Evolutionary conservation across 2,113 vertebrate genomes (phyloP), one percentile per base, ranked within the genome.

Genomic region (Platysteira castanea): DNA sequence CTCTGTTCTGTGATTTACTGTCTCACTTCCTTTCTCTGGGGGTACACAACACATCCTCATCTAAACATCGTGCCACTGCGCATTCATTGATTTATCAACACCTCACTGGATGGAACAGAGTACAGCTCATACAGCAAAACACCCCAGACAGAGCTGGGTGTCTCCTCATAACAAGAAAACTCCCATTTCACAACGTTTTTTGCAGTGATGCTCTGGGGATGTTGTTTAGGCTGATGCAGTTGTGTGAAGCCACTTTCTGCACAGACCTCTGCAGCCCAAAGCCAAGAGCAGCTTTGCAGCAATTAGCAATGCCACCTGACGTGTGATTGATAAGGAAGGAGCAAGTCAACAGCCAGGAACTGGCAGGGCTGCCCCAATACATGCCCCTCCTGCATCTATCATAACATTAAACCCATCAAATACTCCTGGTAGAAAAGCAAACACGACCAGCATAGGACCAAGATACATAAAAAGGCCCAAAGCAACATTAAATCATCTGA

Each of bases 401-500:
- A 87, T 1, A 47, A 61, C 80, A 56, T 60, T 90, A 90, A 94
- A 90, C 49, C 41, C 85, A 95, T 71, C 52, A 92, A 70, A 87
- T 33, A 26, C 73, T 82, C 35, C 84, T 85, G 44, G 79, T 91
- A 85, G 73, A 85, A 93, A 71, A 95, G 76, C 80, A 96, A 97
- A 96, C 84, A 94, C 80, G 89, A 79, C 54, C 85, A 6, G 65
- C 65, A 9, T 67, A 86, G 90, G 87, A 96, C 41, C 75, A 68
- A 87, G 92, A 86, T n/a, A 84, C 18, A 89, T 87, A 84, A 95
- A 97, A 94, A 88, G 73, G 61, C 76, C 79, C 87, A 81, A 81
- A 93, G 93, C 76, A 87, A 88, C 79, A 89, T 85, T 96, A 97
- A 96, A 97, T 97, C 87, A 93, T 94, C 54, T 74, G 84, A 95